Evolutionary conservation across 1,140 invertebrate genomes (phyloP).

Genomic region (Brachystomella parvula): DNA sequence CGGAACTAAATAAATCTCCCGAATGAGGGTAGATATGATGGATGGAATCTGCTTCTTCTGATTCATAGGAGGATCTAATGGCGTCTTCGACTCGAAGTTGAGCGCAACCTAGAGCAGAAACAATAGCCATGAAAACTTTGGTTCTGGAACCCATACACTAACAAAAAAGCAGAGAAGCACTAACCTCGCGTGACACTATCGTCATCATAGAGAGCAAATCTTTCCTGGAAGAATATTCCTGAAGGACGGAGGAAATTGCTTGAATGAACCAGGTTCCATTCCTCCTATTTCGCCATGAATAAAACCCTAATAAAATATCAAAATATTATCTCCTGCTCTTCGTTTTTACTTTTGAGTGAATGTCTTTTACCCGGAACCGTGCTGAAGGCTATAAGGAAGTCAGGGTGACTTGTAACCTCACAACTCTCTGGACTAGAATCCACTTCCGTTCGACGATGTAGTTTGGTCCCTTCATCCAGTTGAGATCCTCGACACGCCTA

Average conservation of each 20-base stretch:
- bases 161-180: not conserved
- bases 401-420: constrained; percentile 52
- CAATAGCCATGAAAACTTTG: not conserved
- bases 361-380: constrained; percentile 52
- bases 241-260: constrained; percentile 70
- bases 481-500: constrained; percentile 82
- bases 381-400: constrained; percentile 54
- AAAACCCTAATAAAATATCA: constrained; percentile 57
- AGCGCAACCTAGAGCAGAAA: constrained; percentile 62
- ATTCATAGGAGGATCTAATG: constrained; percentile 70
- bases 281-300: constrained; percentile 90
- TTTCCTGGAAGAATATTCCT: constrained; percentile 58
- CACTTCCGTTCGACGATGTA: constrained; percentile 42
- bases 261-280: constrained; percentile 94
- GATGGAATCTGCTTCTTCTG: constrained; percentile 92
- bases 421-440: constrained; percentile 40
- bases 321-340: not conserved
- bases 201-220: constrained; percentile 83
- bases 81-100: constrained; percentile 84
- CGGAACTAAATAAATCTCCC: constrained; percentile 50
- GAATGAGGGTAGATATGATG: constrained; percentile 83
- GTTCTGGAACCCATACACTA: not conserved
- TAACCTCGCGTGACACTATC: constrained; percentile 59
- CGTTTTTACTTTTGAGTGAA: too few relatives aligned
- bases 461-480: constrained; percentile 56